Evolutionary conservation across 2,113 vertebrate species (phyloP).

Genomic region (Electrona antarctica): DNA sequence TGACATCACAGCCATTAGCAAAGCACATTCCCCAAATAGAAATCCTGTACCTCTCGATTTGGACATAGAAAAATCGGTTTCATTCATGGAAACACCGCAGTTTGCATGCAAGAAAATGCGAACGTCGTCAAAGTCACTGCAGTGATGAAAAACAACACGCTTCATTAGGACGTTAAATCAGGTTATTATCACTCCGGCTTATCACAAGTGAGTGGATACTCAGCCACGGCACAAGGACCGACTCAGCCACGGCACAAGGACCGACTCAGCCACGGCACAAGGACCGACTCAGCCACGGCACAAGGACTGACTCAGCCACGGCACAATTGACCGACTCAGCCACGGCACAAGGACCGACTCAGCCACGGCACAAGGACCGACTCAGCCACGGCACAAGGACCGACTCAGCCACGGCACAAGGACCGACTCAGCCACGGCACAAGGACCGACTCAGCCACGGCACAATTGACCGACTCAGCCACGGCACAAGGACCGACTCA

Average conservation of each 20-base stretch:
- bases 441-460: no score
- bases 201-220: conserved; percentile 25
- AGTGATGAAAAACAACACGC: conserved; percentile 51
- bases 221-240: conserved; percentile 41
- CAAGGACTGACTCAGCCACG: no score
- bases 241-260: neutral
- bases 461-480: no score
- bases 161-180: conserved; percentile 16
- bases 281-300: no score
- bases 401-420: no score
- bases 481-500: no score
- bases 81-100: conserved; percentile 8
- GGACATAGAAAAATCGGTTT: conserved; percentile 18
- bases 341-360: no score
- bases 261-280: no score
- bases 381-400: no score
- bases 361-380: no score
- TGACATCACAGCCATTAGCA: conserved; percentile 34
- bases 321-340: no score
- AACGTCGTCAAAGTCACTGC: conserved; percentile 26
- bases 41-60: conserved; percentile 17
- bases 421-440: no score
- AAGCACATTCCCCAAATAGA: conserved; percentile 38
- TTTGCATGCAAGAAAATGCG: conserved; percentile 44
- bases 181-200: conserved; percentile 16